Evolutionary conservation across 2,888 invertebrate species (phyloP).

Genomic region (Cartodere bifasciata): DNA sequence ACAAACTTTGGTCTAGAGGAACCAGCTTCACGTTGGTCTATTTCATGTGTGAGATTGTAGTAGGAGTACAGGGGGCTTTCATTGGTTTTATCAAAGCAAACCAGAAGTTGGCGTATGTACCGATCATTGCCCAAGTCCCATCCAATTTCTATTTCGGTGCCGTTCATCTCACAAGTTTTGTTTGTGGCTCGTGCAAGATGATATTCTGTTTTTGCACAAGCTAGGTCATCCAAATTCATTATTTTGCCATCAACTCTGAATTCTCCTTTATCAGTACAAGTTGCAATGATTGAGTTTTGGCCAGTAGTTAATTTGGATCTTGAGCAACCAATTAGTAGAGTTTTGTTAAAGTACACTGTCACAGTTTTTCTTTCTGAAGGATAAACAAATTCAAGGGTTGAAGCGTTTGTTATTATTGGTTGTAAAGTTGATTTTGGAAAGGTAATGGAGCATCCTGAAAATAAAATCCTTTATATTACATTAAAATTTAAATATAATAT

Average conservation of each 20-base stretch:
- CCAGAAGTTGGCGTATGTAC: not conserved
- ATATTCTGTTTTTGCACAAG: not conserved
- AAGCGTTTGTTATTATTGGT: no score
- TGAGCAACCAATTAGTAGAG: no score
- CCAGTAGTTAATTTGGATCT: no score
- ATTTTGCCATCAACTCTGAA: not conserved
- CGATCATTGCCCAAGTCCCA: not conserved
- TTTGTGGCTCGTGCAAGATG: not conserved
- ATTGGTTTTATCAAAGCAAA: not conserved
- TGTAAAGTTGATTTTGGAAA: no score
- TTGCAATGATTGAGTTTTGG: not conserved
- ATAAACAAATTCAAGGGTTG: no score
- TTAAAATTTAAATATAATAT: no score
- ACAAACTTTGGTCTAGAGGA: no score
- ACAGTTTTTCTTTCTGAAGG: no score
- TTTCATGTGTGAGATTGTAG: not conserved
- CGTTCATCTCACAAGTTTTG: not conserved
- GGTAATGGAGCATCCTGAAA: no score
- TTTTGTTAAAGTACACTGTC: no score
- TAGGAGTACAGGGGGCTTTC: not conserved
- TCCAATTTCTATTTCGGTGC: not conserved
- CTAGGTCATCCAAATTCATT: not conserved
- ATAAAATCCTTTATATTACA: no score
- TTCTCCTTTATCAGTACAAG: constrained; percentile 1
- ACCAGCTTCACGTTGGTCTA: not conserved